Evolutionary conservation across 2,888 invertebrate species (phyloP), one percentile per base, ranked within the genome.

Genomic region (Pheosia gnoma): DNA sequence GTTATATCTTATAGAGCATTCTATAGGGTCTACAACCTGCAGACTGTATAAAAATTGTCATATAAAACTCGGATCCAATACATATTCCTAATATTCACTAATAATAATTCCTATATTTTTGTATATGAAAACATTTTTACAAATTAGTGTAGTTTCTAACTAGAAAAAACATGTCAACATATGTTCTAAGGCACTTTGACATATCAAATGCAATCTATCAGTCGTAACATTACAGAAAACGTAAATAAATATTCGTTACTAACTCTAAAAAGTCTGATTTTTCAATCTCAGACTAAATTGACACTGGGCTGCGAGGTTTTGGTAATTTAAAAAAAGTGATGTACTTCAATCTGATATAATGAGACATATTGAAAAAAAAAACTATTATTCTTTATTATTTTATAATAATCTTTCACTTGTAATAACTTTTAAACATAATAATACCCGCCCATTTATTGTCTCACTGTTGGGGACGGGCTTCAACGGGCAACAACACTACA

Each of bases 101-200:
- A 13, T 53, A 53, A 45, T 45, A 9, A 45, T 25, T 47, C 38
- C 45, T 37, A 54, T 39, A n/a, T 25, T 49, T 52, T 11, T 54
- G 36, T 54, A 52, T 52, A 52, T 52, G 36, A 52, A 52, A 52
- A 52, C 8, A 52, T 41, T 56, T 39, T 41, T 56, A 56, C 41
- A 41, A 41, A 11, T 25, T 8, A 41, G 13, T 7, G 39, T 41
- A 41, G 9, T 25, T 1, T 37, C 47, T 47, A 47, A 25, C n/a
- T 8, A 9, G 10, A 11, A 37, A n/a, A 37, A 53, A 53, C 5
- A 3, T 3, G 11, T 5, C 25, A 25, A 25, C 25, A 25, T 25
- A 25, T 6, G 8, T 70, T 66, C 61, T 72, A 81, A 81, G 81
- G 81, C 81, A 81, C 81, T 65, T 67, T 60, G n/a, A 41, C 71